phyloP scores from a whole-genome alignment of 2,888 invertebrate species.

The Chymomyza caudatula region DNA sequence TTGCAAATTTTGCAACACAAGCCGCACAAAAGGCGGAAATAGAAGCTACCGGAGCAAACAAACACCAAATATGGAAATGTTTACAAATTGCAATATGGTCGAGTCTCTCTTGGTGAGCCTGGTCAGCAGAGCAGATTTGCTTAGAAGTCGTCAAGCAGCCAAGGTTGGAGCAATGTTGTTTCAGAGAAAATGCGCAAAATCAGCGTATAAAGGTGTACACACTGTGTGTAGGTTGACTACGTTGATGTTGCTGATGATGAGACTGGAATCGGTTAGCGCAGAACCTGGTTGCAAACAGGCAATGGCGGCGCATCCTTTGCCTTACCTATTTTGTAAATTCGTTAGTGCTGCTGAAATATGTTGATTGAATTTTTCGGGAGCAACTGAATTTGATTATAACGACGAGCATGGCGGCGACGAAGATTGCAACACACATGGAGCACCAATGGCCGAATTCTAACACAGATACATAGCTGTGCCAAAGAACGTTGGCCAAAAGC shows the following conservation, averaged over 20 bases:
- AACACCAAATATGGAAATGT: constrained; percentile 74
- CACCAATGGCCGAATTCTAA: constrained; percentile 18
- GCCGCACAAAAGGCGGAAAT: constrained; percentile 42
- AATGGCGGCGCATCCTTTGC: constrained; percentile 67
- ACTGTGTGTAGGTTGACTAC: neutral
- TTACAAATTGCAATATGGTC: constrained; percentile 72
- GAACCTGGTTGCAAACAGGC: neutral
- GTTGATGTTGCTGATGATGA: constrained; percentile 6
- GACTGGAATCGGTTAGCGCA: neutral
- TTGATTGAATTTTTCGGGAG: constrained; percentile 74
- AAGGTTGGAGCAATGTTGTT: constrained; percentile 24
- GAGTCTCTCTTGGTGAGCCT: constrained; percentile 12
- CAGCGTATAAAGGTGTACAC: constrained; percentile 40
- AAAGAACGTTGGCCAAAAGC: neutral
- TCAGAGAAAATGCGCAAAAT: constrained; percentile 60
- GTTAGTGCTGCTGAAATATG: constrained; percentile 74
- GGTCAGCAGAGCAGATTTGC: constrained; percentile 47
- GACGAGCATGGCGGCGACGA: constrained; percentile 26
- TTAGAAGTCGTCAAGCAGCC: constrained; percentile 35
- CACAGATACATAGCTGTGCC: constrained; percentile 10
- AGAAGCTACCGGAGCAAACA: constrained; percentile 40
- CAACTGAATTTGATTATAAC: constrained; percentile 71
- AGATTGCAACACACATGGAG: constrained; percentile 1
- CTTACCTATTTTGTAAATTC: constrained; percentile 74
- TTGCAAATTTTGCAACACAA: constrained; percentile 5